Conservation (phyloP, 2,888 invertebrate genomes). For the Drosophila picticornis region DNA sequence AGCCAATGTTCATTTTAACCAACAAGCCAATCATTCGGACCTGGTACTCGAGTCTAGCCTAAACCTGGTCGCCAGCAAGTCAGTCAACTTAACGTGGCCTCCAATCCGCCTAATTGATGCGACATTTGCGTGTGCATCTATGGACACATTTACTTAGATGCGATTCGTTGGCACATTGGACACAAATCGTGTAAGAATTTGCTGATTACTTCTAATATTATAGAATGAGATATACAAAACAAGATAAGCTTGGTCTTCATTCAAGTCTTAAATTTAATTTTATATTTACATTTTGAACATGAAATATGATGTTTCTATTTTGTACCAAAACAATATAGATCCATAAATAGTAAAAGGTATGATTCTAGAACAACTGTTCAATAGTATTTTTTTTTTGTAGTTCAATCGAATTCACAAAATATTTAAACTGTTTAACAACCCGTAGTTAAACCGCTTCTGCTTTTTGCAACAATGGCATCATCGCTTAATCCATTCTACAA, state of each 20-base stretch:
- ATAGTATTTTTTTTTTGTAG: neutral
- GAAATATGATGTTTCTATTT: neutral
- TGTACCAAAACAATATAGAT: neutral
- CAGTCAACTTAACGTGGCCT: slow-evolving; percentile 34
- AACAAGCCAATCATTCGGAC: slow-evolving; percentile 24
- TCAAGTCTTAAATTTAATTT: neutral
- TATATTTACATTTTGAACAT: neutral
- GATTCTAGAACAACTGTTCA: neutral
- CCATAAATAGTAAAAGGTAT: neutral
- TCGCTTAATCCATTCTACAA: neutral
- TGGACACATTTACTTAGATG: slow-evolving; percentile 51
- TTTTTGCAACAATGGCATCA: neutral
- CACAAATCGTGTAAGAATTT: neutral
- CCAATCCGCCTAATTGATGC: slow-evolving; percentile 63
- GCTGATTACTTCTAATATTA: neutral
- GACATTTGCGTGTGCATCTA: slow-evolving; percentile 72
- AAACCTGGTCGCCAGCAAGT: slow-evolving; percentile 18
- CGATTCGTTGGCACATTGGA: slow-evolving; percentile 36
- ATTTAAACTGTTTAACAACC: neutral
- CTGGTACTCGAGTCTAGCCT: neutral
- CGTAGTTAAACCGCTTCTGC: neutral
- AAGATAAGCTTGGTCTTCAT: neutral
- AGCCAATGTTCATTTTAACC: slow-evolving; percentile 57
- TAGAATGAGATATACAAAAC: neutral
- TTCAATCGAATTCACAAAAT: neutral